Percentiles rank a stretch among this genome's conserved stretches.
Evolutionary conservation across 2,797 vertebrate species (phyloP).

Genomic region (Rhadinocentrus ornatus): DNA sequence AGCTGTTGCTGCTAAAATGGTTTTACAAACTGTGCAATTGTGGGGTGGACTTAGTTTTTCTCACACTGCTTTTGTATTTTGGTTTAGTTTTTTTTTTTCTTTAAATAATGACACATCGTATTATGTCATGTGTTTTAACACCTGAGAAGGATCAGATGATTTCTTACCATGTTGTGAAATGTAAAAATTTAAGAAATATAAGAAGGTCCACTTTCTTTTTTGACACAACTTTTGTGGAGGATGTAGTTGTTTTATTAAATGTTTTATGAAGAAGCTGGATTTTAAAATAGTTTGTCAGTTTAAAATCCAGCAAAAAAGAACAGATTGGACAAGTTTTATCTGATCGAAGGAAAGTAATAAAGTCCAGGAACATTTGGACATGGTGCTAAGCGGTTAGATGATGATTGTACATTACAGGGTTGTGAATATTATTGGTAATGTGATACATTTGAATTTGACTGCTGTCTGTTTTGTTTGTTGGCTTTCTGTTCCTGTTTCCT

Average conservation of each 20-base stretch:
- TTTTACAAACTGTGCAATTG: too few species aligned
- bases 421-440: background rate
- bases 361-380: background rate
- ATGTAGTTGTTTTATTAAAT: background rate
- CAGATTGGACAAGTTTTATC: too few species aligned
- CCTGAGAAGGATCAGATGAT: background rate
- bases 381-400: background rate
- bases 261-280: background rate
- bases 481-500: conserved; percentile 4
- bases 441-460: background rate
- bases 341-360: too few species aligned
- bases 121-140: background rate
- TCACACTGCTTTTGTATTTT: background rate
- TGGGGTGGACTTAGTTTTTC: too few species aligned
- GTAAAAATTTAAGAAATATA: background rate
- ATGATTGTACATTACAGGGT: too few species aligned
- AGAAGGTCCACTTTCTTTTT: too few species aligned
- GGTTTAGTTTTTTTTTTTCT: background rate
- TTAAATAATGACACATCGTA: background rate
- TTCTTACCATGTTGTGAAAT: background rate
- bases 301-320: too few species aligned
- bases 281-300: background rate
- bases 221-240: too few species aligned
- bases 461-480: background rate
- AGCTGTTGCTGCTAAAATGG: too few species aligned